Percentiles rank a stretch among this genome's conserved stretches.
phyloP scores from a whole-genome alignment of 2,797 vertebrate genomes.

The Pseudocheirus occidentalis region DNA sequence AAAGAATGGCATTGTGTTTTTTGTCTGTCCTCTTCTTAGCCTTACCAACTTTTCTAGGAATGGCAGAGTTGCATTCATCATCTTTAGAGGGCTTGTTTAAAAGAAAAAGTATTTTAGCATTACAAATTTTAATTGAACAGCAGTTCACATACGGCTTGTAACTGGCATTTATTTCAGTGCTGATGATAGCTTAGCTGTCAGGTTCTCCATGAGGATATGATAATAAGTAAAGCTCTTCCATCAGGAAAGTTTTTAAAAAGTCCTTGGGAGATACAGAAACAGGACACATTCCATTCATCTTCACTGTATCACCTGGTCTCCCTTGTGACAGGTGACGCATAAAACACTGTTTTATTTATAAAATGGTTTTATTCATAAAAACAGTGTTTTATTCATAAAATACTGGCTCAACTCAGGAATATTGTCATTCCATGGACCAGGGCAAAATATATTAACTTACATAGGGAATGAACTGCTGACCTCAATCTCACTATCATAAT shows the following conservation, averaged over 20 bases:
- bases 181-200: not conserved
- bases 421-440: too few relatives aligned
- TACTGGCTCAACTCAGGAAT: too few relatives aligned
- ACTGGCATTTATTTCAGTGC: not conserved
- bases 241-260: not conserved
- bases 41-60: not conserved
- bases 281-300: too few relatives aligned
- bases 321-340: too few relatives aligned
- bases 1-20: not conserved
- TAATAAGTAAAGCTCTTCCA: not conserved
- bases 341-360: too few relatives aligned
- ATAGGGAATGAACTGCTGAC: too few relatives aligned
- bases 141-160: not conserved
- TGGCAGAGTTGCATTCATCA: not conserved
- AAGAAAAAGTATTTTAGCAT: not conserved
- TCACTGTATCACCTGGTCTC: too few relatives aligned
- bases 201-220: not conserved
- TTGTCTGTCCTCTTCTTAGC: not conserved
- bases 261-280: too few relatives aligned
- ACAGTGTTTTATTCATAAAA: too few relatives aligned
- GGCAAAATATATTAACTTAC: too few relatives aligned
- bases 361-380: too few relatives aligned
- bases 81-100: not conserved
- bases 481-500: too few relatives aligned
- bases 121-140: not conserved